Base-by-base conservation (phyloP, 2,797 vertebrate species). In the Pteronotus mesoamericanus region DNA sequence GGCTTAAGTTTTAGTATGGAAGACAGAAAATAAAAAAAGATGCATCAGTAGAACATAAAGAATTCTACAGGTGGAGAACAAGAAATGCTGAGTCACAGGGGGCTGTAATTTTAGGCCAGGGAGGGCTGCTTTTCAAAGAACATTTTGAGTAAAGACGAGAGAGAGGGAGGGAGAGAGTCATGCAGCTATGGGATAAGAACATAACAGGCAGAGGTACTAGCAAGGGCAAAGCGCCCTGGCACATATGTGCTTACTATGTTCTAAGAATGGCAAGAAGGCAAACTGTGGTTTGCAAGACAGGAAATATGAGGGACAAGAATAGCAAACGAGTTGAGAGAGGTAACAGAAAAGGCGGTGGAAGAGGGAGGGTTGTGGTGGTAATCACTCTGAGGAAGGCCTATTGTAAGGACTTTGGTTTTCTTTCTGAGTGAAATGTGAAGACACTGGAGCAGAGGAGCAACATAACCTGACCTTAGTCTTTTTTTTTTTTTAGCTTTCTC, bases 81-180 rank as follows among this genome's bases (percentile, higher is more conserved):
- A 42, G 39, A 55, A 85, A 80, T 12, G 51, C 26, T 55, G 8
- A 68, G 21, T 72, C 80, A 14, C 29, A 94, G 15, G 12, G 32
- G 21, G 61, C 3, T 86, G 15, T 77, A 51, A 71, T 71, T 91
- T 80, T 44, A 91, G 72, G 48, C 32, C 26, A 88, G 37, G 37
- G 48, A 94, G 37, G 53, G 37, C 32, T n/a, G 91, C 71, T 91
- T 86, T 89, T 89, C 72, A 91, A 88, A 89, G 59, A 46, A 42
- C 6, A 57, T 82, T 89, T 83, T 86, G 37, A 87, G 19, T 71
- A 74, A 69, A 91, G 87, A 89, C 53, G 74, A 24, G n/a, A 16
- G 29, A 84, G 32, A n/a, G 37, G 21, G 39, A 66, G n/a, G 24
- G 59, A 75, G 39, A 29, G 5, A 71, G 71, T 59, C 29, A 37